Base-by-base conservation (phyloP, 2,797 vertebrate species). In the Micropoecilia bifurca region DNA sequence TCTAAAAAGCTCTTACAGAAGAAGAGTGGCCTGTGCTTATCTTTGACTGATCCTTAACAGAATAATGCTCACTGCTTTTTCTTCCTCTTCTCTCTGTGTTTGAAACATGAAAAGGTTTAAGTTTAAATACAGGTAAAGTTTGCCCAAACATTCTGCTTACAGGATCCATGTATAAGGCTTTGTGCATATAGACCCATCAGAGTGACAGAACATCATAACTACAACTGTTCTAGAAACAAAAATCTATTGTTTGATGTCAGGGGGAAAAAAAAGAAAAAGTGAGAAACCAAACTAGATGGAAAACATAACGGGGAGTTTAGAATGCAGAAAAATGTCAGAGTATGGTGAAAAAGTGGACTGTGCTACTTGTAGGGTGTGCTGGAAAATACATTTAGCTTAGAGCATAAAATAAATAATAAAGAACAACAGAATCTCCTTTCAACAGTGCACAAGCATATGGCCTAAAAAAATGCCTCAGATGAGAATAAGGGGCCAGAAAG, bases 71-170 rank as follows among this genome's bases (percentile, higher is more conserved):
- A 39, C 48, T 59, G 22, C 57, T 55, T 33, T 33, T 71, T 8
- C 33, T 66, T 57, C 10, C n/a, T 87, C 79, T 87, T 85, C 80
- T 81, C 46, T 86, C 92, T 92, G 83, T n/a, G 71, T 81, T 53
- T 76, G 20, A 83, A 73, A 86, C 30, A 86, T 9, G 14, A 74
- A 79, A 80, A 43, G 22, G 50, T 75, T 36, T 48, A 41, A 7
- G 6, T 53, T 36, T 66, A 45, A 61, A 0, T 12, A 68, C 3
- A 41, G 20, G 4, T 25, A 12, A 68, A 43, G 43, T 18, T 81
- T 80, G 41, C 28, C 41, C 79, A 77, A 71, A 78, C 16, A 81
- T 78, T 81, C 28, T 74, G 46, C 69, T 81, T 82, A 28, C 18
- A 59, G 61, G 39, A 16, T 63, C 20, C 50, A 55, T 48, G 13